Percentiles rank a stretch among this genome's conserved stretches.
phyloP scores from a whole-genome alignment of 2,888 invertebrate species.

The Tuta absoluta region DNA sequence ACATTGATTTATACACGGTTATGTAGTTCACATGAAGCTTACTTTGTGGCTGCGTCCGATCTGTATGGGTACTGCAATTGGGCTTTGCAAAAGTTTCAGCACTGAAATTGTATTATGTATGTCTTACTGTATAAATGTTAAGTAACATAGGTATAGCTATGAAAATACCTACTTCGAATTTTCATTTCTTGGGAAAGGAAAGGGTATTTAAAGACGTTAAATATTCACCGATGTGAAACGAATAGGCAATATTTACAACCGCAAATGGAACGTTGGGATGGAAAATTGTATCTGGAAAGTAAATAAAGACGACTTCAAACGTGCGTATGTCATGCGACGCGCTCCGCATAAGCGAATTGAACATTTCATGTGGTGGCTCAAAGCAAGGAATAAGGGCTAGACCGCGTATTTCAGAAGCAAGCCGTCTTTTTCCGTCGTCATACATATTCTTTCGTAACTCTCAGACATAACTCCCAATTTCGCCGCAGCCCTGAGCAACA shows the following conservation, averaged over 20 bases:
- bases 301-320: constrained; percentile 24
- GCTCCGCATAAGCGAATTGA: constrained; percentile 3
- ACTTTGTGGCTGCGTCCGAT: constrained; percentile 56
- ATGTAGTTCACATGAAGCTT: constrained; percentile 53
- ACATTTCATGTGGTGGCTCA: constrained; percentile 12
- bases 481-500: too few species aligned
- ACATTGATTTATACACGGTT: constrained; percentile 50
- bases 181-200: background rate
- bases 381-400: too few species aligned
- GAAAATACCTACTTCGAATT: too few species aligned
- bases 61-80: constrained; percentile 37
- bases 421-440: too few species aligned
- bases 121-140: too few species aligned
- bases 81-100: background rate
- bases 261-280: constrained; percentile 14
- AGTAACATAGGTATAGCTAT: too few species aligned
- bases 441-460: too few species aligned
- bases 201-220: background rate
- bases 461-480: too few species aligned
- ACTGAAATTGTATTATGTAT: too few species aligned
- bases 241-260: constrained; percentile 8
- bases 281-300: constrained; percentile 18
- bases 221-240: constrained; percentile 11
- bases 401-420: too few species aligned
- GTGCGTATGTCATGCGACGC: background rate